Percentiles rank a stretch among this genome's conserved stretches.
phyloP scores from a whole-genome alignment of 2,113 vertebrate genomes.

The Asarcornis scutulata region DNA sequence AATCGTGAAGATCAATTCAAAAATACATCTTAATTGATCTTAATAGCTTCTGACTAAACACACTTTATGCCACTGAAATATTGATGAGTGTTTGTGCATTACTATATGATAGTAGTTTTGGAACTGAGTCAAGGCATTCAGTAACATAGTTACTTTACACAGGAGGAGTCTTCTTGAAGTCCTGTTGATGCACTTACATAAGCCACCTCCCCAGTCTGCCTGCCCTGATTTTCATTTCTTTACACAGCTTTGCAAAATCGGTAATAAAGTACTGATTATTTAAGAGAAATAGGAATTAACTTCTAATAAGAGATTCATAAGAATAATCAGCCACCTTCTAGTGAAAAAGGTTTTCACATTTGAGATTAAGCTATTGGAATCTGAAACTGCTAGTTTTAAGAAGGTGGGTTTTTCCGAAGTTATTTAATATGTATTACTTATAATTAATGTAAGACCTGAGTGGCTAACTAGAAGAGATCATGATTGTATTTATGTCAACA shows the following conservation, averaged over 20 bases:
- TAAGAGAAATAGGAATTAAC: background rate
- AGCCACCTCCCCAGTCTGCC: background rate
- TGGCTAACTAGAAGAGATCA: background rate
- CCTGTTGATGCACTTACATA: background rate
- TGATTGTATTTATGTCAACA: background rate
- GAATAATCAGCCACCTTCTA: background rate
- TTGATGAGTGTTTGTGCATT: background rate
- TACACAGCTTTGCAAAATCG: background rate
- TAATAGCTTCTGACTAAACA: background rate
- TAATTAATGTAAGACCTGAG: background rate
- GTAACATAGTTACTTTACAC: background rate
- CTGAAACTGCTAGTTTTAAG: background rate
- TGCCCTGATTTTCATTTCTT: slow-evolving; percentile 5
- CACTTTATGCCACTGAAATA: background rate
- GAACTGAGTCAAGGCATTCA: background rate
- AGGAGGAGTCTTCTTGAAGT: background rate
- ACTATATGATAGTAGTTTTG: background rate
- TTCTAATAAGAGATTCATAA: background rate
- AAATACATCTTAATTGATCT: background rate
- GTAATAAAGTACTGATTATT: background rate
- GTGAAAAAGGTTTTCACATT: background rate
- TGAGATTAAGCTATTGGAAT: background rate
- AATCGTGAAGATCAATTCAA: background rate
- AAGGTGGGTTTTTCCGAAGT: background rate
- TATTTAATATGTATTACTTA: background rate